Conservation (phyloP, 2,797 vertebrate genomes). For the Hydrolagus colliei region DNA sequence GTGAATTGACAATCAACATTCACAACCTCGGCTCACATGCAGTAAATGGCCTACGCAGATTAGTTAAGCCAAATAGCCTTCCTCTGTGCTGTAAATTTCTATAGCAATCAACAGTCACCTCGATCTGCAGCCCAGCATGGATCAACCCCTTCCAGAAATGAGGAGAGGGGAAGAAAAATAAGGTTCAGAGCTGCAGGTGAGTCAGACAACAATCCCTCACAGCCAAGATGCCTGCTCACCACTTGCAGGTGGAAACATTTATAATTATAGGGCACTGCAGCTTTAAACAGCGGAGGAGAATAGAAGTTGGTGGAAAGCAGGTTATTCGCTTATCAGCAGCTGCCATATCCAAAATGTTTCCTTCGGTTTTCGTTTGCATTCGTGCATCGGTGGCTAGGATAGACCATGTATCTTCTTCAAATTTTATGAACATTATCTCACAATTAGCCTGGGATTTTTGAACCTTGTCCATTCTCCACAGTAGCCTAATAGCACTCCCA, state of each 20-base stretch:
- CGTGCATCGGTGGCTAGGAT: not conserved
- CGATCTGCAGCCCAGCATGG: too few species aligned
- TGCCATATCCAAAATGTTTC: not conserved
- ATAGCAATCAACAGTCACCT: too few species aligned
- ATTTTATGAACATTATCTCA: slow-evolving; percentile 55
- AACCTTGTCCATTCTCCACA: slow-evolving; percentile 56
- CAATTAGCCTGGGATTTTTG: slow-evolving; percentile 58
- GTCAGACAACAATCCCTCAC: too few species aligned
- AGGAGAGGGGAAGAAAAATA: too few species aligned
- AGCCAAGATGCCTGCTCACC: too few species aligned
- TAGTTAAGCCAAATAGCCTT: too few species aligned
- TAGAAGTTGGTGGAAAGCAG: not conserved
- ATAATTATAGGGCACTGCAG: not conserved
- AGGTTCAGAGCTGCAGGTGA: too few species aligned
- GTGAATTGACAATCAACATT: too few species aligned
- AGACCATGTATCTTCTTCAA: slow-evolving; percentile 39
- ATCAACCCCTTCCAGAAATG: too few species aligned
- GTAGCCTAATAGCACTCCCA: slow-evolving; percentile 58
- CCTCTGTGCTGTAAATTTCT: too few species aligned
- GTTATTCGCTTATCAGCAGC: not conserved
- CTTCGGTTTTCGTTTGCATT: not conserved
- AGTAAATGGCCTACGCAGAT: too few species aligned
- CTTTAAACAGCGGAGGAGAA: not conserved
- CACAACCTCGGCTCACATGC: too few species aligned
- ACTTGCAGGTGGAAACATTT: not conserved